Evolutionary conservation across 1,140 invertebrate species (phyloP).

Genomic region (Caenorhabditis brenneri): DNA sequence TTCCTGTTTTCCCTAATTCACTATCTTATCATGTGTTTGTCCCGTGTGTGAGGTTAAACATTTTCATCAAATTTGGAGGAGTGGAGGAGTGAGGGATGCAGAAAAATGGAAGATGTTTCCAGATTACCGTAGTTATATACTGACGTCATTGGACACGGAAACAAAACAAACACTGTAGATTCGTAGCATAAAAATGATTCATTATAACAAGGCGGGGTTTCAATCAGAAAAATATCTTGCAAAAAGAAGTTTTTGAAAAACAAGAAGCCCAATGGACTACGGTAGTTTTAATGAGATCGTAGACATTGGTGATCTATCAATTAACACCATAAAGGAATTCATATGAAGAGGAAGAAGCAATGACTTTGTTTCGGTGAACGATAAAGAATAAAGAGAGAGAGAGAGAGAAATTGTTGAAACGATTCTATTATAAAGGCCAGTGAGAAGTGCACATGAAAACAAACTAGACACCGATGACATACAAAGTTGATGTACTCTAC

Average conservation of each 20-base stretch:
- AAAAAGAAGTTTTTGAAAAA: neutral
- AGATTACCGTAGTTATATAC: neutral
- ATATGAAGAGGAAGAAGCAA: neutral
- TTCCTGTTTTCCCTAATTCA: slow-evolving; percentile 19
- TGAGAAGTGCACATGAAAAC: neutral
- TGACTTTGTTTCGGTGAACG: slow-evolving; percentile 21
- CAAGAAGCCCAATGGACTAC: neutral
- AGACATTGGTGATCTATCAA: neutral
- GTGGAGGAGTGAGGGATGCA: neutral
- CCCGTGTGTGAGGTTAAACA: neutral
- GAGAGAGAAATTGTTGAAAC: neutral
- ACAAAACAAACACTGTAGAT: neutral
- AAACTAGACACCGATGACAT: slow-evolving; percentile 25
- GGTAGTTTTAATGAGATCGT: slow-evolving; percentile 12
- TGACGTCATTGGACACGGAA: neutral
- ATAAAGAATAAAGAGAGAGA: neutral
- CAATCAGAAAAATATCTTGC: neutral
- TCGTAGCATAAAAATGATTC: neutral
- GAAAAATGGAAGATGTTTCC: neutral
- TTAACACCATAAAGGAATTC: neutral
- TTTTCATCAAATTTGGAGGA: neutral
- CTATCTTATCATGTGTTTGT: slow-evolving; percentile 1
- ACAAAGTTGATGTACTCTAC: slow-evolving; percentile 15
- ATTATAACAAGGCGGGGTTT: neutral
- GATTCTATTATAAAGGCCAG: neutral